Percentiles rank a stretch among this genome's conserved stretches.
These are phyloP conservation scores for Neuroterus valhalla DNA, from an alignment of 1,140 invertebrate genomes.

Conservation along the genomic window DNA sequence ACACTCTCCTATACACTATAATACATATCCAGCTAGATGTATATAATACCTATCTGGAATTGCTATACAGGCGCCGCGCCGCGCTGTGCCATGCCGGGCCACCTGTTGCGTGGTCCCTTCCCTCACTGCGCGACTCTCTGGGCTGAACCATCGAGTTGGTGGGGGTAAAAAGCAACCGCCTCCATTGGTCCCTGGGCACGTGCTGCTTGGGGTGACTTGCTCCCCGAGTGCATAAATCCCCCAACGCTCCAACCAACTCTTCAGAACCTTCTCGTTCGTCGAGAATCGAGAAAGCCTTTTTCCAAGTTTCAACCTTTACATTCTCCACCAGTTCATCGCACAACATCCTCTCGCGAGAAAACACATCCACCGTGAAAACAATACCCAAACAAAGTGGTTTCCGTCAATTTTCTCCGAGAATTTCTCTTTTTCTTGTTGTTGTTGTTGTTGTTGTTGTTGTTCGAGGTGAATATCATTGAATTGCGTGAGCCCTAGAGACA, in stretches of 20 bases:
- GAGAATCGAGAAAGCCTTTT: conserved; percentile 44
- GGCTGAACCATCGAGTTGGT: conserved; percentile 45
- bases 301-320: conserved; percentile 42
- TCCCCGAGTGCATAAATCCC: conserved; percentile 71
- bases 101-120: conserved; percentile 67
- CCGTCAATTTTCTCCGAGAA: neutral
- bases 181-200: conserved; percentile 70
- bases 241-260: conserved; percentile 42
- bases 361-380: too few species aligned
- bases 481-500: conserved; percentile 2
- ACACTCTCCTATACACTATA: too few species aligned
- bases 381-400: neutral
- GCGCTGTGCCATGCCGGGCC: too few species aligned
- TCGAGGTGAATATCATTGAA: neutral
- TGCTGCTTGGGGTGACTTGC: conserved; percentile 69
- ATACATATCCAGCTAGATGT: neutral
- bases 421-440: neutral
- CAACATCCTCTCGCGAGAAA: conserved; percentile 5
- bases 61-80: conserved; percentile 59
- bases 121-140: conserved; percentile 36
- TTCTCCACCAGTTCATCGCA: conserved; percentile 24
- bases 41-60: conserved; percentile 26
- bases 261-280: conserved; percentile 63
- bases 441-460: neutral
- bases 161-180: conserved; percentile 44